Evolutionary conservation across 2,888 invertebrate species (phyloP), one percentile per base, ranked within the genome.

Genomic region (Scaptomyza cyrtandrae): DNA sequence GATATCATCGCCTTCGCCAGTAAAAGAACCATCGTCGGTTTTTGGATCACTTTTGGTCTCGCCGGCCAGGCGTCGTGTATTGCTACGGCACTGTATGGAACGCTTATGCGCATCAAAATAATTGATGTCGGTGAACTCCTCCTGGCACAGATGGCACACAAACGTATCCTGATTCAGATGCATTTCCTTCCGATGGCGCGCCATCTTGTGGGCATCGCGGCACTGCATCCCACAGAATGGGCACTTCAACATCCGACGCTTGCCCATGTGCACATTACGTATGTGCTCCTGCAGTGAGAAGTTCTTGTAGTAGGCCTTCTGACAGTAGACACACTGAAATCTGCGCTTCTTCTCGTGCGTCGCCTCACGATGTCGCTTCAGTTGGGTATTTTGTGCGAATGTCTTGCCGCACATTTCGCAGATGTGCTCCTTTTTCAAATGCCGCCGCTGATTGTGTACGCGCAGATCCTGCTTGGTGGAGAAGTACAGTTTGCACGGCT

Each of bases 201-300:
- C 90, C 90, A 90, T 89, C 64, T 90, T 90, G 63, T 90, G 90
- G 1, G 91, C 91, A 64, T 90, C 90, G 0, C 91, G 85, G 33
- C 91, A 90, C 64, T 90, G 88, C 89, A 90, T 89, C 1, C 89
- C 91, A 44, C 90, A 90, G 56, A 90, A 90, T 0, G 90, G 90
- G 10, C 90, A 90, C 27, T 86, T 86, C 0, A 90, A 71, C 83
- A 90, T 90, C 1, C 91, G 81, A 0, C 90, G 73, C 57, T 89
- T 84, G 31, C 91, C 91, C 89, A 89, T 88, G 54, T 90, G 90
- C 1, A 90, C 90, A 13, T 88, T 89, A 4, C 91, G 86, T 14
- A 90, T 85, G 61, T 90, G 90, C 72, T 90, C 90, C 59, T 90
- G 88, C 24, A 90, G 74, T 7, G 90, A 88, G 44, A 90, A 90